Percentiles rank a stretch among this genome's conserved stretches.
phyloP scores from a whole-genome alignment of 1,140 invertebrate species.

The Drosophila watanabei region DNA sequence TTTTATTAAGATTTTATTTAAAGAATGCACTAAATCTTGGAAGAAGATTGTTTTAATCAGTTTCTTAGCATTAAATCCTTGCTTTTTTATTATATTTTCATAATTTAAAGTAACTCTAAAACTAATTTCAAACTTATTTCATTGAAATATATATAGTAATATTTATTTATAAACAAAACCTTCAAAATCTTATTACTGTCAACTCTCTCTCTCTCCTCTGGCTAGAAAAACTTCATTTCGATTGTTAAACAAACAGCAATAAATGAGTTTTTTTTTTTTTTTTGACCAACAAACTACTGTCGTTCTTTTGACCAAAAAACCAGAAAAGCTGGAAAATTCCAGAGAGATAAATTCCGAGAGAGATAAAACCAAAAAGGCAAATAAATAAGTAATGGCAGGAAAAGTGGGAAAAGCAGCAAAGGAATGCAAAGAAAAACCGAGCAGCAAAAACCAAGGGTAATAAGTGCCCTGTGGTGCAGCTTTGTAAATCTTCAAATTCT shows the following conservation, averaged over 20 bases:
- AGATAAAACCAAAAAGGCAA: not conserved
- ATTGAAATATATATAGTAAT: not conserved
- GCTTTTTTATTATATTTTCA: not conserved
- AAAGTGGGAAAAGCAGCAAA: not conserved
- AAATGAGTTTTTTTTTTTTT: conserved; percentile 45
- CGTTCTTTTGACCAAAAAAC: conserved; percentile 13
- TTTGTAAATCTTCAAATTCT: conserved; percentile 36
- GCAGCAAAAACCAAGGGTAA: conserved; percentile 17
- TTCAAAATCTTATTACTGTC: not conserved
- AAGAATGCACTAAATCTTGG: no score
- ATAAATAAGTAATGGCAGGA: conserved; percentile 6
- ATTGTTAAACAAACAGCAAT: conserved; percentile 31
- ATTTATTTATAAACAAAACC: no score
- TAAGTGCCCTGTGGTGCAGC: conserved; percentile 49
- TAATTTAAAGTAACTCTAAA: not conserved
- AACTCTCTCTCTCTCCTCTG: not conserved
- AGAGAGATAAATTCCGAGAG: conserved; percentile 6
- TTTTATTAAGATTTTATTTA: no score
- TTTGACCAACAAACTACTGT: conserved; percentile 18
- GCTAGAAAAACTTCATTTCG: conserved; percentile 2
- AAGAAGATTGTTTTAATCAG: no score
- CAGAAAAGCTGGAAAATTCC: not conserved
- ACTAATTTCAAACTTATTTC: not conserved
- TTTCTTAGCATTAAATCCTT: not conserved
- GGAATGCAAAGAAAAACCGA: not conserved